Percentiles rank a stretch among this genome's conserved stretches.
Evolutionary conservation across 2,797 vertebrate genomes (phyloP).

Genomic region (Perodicticus potto): DNA sequence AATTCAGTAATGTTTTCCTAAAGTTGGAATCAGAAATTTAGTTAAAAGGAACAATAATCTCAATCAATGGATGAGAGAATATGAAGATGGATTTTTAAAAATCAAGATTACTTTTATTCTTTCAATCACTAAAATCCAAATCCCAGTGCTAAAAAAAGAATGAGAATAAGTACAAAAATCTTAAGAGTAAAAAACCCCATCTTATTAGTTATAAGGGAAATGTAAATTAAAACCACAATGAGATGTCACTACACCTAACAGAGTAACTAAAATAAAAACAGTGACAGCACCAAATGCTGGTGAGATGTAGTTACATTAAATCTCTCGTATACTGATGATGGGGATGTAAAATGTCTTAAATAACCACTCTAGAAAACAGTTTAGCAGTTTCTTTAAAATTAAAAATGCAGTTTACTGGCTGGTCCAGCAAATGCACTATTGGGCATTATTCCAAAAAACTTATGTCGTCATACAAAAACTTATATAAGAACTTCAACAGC

Average conservation of each 20-base stretch:
- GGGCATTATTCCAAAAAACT: neutral
- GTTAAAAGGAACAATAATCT: slow-evolving; percentile 4
- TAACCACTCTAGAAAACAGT: neutral
- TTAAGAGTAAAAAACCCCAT: neutral
- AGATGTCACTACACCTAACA: neutral
- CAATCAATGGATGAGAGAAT: neutral
- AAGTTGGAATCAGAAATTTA: neutral
- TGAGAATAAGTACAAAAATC: slow-evolving; percentile 19
- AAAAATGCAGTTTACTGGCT: neutral
- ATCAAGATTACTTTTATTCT: neutral
- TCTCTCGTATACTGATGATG: neutral
- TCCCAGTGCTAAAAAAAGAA: neutral
- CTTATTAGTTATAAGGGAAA: slow-evolving; percentile 13
- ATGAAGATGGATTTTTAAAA: neutral
- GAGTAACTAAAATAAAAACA: neutral
- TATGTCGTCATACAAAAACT: neutral
- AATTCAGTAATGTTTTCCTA: neutral
- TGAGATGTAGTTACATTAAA: neutral
- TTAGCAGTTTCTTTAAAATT: slow-evolving; percentile 9
- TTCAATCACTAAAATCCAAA: neutral
- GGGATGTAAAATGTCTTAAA: neutral
- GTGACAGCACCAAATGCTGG: neutral
- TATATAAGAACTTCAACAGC: neutral
- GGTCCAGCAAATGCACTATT: neutral
- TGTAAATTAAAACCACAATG: neutral